These are phyloP conservation scores for Napeogenes inachia DNA, from an alignment of 2,888 invertebrate genomes.

Conservation along the genomic window DNA sequence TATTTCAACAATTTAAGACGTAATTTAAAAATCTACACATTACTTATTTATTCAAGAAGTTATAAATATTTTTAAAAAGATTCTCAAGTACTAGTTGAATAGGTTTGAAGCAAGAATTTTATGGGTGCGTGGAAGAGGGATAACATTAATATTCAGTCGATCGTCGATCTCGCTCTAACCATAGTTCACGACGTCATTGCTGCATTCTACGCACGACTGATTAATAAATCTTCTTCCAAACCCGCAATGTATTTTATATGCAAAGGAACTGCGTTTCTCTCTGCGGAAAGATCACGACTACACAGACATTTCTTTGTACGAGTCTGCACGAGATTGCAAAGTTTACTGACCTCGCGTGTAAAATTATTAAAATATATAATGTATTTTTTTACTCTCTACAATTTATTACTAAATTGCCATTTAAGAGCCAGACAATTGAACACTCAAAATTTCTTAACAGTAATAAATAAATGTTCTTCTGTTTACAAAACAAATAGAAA, in stretches of 20 bases:
- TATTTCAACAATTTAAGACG: neutral
- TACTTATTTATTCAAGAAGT: too few relatives aligned
- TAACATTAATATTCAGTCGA: slow-evolving; percentile 48
- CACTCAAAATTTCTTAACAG: neutral
- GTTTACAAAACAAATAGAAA: slow-evolving; percentile 19
- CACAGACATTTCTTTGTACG: slow-evolving; percentile 46
- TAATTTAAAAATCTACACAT: neutral
- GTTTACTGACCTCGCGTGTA: slow-evolving; percentile 33
- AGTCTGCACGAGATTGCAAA: slow-evolving; percentile 38
- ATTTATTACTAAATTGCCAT: neutral
- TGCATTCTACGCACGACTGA: slow-evolving; percentile 57
- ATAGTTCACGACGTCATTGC: slow-evolving; percentile 58
- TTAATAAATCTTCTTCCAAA: slow-evolving; percentile 55
- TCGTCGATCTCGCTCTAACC: slow-evolving; percentile 41
- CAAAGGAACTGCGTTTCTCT: slow-evolving; percentile 45
- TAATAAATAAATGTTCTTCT: slow-evolving; percentile 12
- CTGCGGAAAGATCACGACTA: slow-evolving; percentile 37
- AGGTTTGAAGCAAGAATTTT: slow-evolving; percentile 50
- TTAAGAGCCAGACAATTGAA: neutral
- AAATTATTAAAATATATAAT: slow-evolving; percentile 14
- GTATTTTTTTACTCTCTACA: neutral
- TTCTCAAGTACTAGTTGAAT: too few relatives aligned
- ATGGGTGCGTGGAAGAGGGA: slow-evolving; percentile 41
- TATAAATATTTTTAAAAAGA: too few relatives aligned
- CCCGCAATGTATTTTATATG: slow-evolving; percentile 57